Percentiles rank a stretch among this genome's conserved stretches.
These are phyloP conservation scores for Sebastes itinus DNA, from an alignment of 2,797 vertebrate species.

Conservation along the genomic window DNA sequence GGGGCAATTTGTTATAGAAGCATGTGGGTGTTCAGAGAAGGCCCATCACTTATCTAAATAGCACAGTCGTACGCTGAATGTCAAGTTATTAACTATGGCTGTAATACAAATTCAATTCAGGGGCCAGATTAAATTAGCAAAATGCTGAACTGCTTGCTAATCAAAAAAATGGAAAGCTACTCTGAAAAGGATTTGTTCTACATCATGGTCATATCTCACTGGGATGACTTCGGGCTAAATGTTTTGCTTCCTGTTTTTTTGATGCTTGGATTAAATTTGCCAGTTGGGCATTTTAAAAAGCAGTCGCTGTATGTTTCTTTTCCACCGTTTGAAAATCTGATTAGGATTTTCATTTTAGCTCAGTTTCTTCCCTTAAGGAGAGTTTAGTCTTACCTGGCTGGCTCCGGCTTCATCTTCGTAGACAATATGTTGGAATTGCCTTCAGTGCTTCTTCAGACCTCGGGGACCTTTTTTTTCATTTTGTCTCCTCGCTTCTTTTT, in stretches of 20 bases:
- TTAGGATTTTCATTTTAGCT: constrained; percentile 8
- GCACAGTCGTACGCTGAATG: constrained; percentile 66
- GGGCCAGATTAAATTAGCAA: constrained; percentile 69
- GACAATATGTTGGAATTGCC: constrained; percentile 71
- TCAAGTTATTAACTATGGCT: constrained; percentile 77
- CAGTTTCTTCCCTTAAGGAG: neutral
- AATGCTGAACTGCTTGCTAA: constrained; percentile 64
- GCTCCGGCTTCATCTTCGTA: neutral
- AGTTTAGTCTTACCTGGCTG: neutral
- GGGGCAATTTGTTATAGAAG: constrained; percentile 69
- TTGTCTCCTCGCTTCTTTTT: constrained; percentile 54
- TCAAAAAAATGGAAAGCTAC: constrained; percentile 56
- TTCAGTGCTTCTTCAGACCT: constrained; percentile 59
- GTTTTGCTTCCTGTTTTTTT: constrained; percentile 34
- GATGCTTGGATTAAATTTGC: neutral
- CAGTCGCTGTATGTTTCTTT: neutral
- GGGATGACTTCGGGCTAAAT: neutral
- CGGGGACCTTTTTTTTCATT: constrained; percentile 67
- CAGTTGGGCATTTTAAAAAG: constrained; percentile 5
- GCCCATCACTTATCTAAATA: constrained; percentile 78
- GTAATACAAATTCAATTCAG: constrained; percentile 71
- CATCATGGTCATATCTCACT: constrained; percentile 39
- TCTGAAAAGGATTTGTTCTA: constrained; percentile 50
- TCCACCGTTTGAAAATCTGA: neutral
- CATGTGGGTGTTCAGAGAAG: constrained; percentile 65